phyloP scores from a whole-genome alignment of 2,888 invertebrate genomes.

The Willowsia nigromaculata region DNA sequence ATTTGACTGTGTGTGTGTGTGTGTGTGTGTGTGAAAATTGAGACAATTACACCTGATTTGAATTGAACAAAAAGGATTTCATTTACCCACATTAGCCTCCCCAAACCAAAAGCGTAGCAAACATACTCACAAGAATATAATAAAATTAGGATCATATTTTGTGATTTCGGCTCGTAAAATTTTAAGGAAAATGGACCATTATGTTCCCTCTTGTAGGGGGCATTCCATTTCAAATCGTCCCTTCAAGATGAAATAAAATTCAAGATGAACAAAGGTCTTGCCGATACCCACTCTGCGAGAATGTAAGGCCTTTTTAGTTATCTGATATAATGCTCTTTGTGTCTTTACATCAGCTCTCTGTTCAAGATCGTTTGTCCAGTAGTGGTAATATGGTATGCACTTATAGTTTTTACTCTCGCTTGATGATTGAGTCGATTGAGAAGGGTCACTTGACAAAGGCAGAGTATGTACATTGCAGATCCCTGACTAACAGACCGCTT shows the following conservation, averaged over 20 bases:
- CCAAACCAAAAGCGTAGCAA: conserved; percentile 44
- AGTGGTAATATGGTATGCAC: neutral
- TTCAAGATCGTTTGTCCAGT: neutral
- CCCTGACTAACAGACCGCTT: conserved; percentile 69
- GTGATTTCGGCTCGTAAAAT: conserved; percentile 74
- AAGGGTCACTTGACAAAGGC: conserved; percentile 57
- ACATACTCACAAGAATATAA: conserved; percentile 60
- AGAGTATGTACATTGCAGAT: conserved; percentile 64
- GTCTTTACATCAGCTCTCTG: neutral
- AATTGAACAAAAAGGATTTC: conserved; percentile 49
- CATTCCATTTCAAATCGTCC: conserved; percentile 61
- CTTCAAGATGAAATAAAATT: too few relatives aligned
- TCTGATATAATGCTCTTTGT: conserved; percentile 58
- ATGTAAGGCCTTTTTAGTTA: neutral
- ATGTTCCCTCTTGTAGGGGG: conserved; percentile 50
- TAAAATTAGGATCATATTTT: conserved; percentile 77
- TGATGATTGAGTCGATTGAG: conserved; percentile 39
- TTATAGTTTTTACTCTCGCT: conserved; percentile 22
- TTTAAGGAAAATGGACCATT: conserved; percentile 75
- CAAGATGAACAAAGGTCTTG: conserved; percentile 50
- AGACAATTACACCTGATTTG: conserved; percentile 63
- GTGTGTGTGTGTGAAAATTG: conserved; percentile 27
- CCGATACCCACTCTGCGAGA: conserved; percentile 61
- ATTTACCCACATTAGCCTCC: conserved; percentile 18
- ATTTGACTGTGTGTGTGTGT: conserved; percentile 27